Conservation (phyloP, 2,888 invertebrate genomes). For the Eurytoma californica region DNA sequence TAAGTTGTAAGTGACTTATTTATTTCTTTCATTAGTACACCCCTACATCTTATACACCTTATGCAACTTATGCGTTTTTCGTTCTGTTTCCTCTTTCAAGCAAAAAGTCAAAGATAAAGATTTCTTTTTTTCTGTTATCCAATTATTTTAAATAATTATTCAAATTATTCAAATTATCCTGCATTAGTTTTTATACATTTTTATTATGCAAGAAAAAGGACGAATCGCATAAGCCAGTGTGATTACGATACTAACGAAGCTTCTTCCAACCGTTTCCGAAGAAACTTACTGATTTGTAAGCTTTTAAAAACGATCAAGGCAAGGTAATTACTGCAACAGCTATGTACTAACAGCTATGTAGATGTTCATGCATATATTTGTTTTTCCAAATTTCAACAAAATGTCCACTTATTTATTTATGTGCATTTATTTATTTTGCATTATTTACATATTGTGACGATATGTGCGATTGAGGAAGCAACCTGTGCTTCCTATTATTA, state of each 20-base stretch:
- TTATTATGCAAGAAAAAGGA: conserved; percentile 13
- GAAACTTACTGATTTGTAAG: conserved; percentile 61
- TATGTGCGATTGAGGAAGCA: neutral
- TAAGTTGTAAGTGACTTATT: conserved; percentile 47
- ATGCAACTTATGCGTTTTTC: conserved; percentile 12
- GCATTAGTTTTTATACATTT: too few species aligned
- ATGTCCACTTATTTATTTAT: conserved; percentile 46
- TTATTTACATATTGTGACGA: neutral
- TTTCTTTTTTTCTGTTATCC: too few species aligned
- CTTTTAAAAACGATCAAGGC: conserved; percentile 59
- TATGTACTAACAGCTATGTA: conserved; percentile 37
- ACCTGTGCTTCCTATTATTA: conserved; percentile 26
- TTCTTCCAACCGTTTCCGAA: conserved; percentile 47
- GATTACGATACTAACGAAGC: conserved; percentile 45
- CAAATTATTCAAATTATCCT: too few species aligned
- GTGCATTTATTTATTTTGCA: conserved; percentile 57
- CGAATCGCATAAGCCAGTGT: conserved; percentile 54
- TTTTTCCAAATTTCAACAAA: conserved; percentile 24
- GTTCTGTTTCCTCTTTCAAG: conserved; percentile 27
- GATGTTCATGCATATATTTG: conserved; percentile 44
- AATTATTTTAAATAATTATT: too few species aligned
- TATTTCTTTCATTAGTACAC: conserved; percentile 8
- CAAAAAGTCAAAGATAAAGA: too few species aligned
- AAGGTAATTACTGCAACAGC: conserved; percentile 69
- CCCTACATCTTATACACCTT: neutral